Base-by-base conservation (phyloP, 30 jellyfish, hydroid and myxozoan genomes). In the Nemopilema nomurai region DNA sequence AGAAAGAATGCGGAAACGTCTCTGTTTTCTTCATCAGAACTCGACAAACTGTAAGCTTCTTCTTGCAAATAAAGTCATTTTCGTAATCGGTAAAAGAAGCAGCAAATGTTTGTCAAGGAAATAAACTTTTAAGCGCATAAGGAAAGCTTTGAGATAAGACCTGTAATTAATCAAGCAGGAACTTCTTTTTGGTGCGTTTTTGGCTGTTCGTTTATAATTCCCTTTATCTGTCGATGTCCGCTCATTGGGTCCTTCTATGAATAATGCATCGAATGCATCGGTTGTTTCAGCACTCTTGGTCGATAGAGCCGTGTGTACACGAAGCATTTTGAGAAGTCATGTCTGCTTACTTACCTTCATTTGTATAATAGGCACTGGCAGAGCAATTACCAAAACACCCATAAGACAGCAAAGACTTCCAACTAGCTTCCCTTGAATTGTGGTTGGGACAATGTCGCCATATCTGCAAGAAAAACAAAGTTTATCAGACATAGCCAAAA, bases 301-400 rank as follows among this genome's bases (percentile, higher is more conserved):
- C n/a, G n/a, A n/a, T n/a, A n/a, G n/a, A n/a, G n/a, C n/a, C n/a
- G n/a, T n/a, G n/a, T n/a, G n/a, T n/a, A n/a, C n/a, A n/a, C n/a
- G n/a, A n/a, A n/a, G n/a, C n/a, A n/a, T n/a, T n/a, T n/a, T n/a
- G n/a, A n/a, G n/a, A n/a, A n/a, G n/a, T n/a, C n/a, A n/a, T n/a
- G n/a, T n/a, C n/a, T n/a, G n/a, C 6, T 41, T 3, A 41, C 92
- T 25, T 67, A 89, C 98, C 95, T 93, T 93, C 98, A 93, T 93
- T 79, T 93, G 98, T 16, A 93, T 93, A 51, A 93, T 93, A 9
- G 98, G 98, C 19, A 93, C 98, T 16, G 98, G 98, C 77, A 93
- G 33, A 7, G 98, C 98, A 24, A 93, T 93, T 16, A 93, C 98
- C 65, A 93, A 68, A 18, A 93, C 98, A 16, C 98, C 98, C 98